Base-by-base conservation (phyloP, 2,113 vertebrate species). In the Acanthisitta chloris region DNA sequence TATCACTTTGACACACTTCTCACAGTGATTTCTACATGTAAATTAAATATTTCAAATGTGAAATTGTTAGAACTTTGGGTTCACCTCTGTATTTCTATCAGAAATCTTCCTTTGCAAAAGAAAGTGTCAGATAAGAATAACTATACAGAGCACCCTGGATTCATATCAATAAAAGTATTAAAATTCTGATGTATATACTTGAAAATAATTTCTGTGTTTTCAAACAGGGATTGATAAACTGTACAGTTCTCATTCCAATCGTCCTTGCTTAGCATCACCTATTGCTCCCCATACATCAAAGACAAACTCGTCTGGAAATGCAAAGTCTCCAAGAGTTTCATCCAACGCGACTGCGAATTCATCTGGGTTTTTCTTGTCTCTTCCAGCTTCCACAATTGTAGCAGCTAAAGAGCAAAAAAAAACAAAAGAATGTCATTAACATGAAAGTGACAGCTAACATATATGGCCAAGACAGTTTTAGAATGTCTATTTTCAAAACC, bases 241-340 rank as follows among this genome's bases (percentile, higher is more conserved):
- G 34, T 16, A 64, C 17, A 67, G 43, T 70, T 81, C 72, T 89
- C 84, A 93, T 80, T 96, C 98, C 94, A 98, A 92, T 70, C 98
- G 96, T 89, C 98, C 98, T 92, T 98, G 97, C 94, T 98, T 99
- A 77, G 98, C 99, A 55, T 99, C 99, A 51, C 99, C 98, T 43
- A 99, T 99, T 77, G 99, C 99, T 65, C 99, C 99, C 99, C 99
- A 99, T 5, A 99, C 99, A 46, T 99, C 99, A 71, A 99, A 99
- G 51, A 99, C 98, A 86, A 99, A 99, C 97, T 99, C 99, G 25
- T 99, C 99, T 1, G 99, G 99, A 86, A 99, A 99, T 7, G 99
- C 99, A 51, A 99, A 99, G 97, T 99, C 99, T 82, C 99, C 99
- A 17, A 99, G 99, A 80, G 98, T 98, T 96, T 99, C 98, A 73